Evolutionary conservation across 1,140 invertebrate genomes (phyloP), one percentile per base, ranked within the genome.

Genomic region (Leptopilina boulardi): DNA sequence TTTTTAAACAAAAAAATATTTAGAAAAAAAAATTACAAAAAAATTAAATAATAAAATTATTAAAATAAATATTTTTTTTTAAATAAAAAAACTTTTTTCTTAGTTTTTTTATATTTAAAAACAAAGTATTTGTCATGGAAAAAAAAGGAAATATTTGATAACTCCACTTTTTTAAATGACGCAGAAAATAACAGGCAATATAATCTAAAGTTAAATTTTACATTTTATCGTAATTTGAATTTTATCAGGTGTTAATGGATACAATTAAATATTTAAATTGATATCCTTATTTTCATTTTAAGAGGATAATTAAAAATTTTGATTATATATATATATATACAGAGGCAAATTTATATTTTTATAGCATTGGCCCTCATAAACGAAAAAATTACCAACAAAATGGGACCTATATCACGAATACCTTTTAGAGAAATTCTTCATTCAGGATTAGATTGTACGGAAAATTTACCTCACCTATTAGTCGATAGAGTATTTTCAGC

Each of bases 391-490:
- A 74, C 79, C 4, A 77, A 87, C 30, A 85, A 83, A 18, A 72
- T 81, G 38, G 87, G 89, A 6, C 88, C 88, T 47, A 89, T 95
- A 77, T 92, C 91, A 42, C 89, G 93, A 83, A 77, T 76, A 3
- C 87, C 88, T 71, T 96, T 96, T 84, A 90, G 94, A 54, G 94
- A 96, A 77, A 90, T 96, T 19, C 88, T 96, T 0, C 94, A 96
- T 80, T 92, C 92, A 5, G 92, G 92, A 9, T 93, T 97, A 44
- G 93, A 95, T 54, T 94, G 93, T 89, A 96, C 95, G 0, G 94
- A 96, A 80, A 90, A 90, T 80, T 87, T 85, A 71, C 86, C 89
- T 81, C 94, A 96, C 79, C 90, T 94, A 15, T 88, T 94, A 83
- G 91, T 94, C 83, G 93, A 94, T 47, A 89, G 92, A 44, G 90